A percentile compares a stretch with the other conserved stretches of the same genome.
These are phyloP conservation scores for Psittacara wagleri DNA, from an alignment of 2,113 vertebrate species.

Conservation along the genomic window DNA sequence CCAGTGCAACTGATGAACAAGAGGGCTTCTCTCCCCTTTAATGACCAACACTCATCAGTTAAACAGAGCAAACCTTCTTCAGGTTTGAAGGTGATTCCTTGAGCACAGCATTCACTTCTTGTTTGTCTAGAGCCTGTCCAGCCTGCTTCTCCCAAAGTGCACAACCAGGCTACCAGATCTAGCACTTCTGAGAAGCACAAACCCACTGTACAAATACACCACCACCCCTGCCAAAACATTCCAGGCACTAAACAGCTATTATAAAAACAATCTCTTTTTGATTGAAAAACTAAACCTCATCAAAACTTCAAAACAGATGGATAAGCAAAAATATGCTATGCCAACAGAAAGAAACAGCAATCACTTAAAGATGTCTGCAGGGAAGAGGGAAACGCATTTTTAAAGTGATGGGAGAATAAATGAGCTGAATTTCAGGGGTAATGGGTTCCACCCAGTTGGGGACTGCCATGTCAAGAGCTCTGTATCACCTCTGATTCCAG, in stretches of 20 bases:
- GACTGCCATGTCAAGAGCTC: not conserved
- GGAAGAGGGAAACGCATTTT: not conserved
- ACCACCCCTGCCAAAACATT: conserved; percentile 26
- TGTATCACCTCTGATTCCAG: not conserved
- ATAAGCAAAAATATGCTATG: conserved; percentile 49
- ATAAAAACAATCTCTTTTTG: conserved; percentile 51
- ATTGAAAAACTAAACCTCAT: conserved; percentile 54
- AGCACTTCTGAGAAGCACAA: not conserved
- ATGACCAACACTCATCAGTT: not conserved
- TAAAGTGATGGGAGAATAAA: conserved; percentile 16
- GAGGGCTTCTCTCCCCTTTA: not conserved
- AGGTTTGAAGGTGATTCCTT: not conserved
- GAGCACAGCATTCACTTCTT: not conserved
- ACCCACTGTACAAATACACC: not conserved
- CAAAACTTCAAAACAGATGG: conserved; percentile 64
- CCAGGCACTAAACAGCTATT: conserved; percentile 28
- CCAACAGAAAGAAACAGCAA: conserved; percentile 49
- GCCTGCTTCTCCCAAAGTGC: not conserved
- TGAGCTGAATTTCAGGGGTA: conserved; percentile 43
- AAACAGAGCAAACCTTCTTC: not conserved
- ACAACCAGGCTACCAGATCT: not conserved
- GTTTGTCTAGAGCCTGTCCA: not conserved
- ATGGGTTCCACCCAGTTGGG: conserved; percentile 3
- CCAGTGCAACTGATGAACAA: not conserved
- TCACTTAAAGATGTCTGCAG: conserved; percentile 35